Base-by-base conservation (phyloP, 2,113 vertebrate species). In the Festucalex cinctus region DNA sequence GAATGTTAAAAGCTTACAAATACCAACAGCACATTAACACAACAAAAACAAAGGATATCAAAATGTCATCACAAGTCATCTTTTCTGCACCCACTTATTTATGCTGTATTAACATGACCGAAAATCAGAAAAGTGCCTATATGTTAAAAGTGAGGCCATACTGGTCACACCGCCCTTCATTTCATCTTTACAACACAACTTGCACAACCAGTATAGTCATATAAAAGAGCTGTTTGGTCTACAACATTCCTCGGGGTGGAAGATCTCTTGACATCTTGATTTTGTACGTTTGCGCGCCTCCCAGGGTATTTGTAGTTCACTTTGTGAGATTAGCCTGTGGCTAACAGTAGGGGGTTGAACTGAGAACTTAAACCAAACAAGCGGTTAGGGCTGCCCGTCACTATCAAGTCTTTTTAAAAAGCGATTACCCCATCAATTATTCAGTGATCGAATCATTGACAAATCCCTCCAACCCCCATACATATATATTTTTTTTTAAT, bases 311-410 rank as follows among this genome's bases (percentile, higher is more conserved):
- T 22, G 10, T 22, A 7, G 24, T 22, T 24, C 24, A 54, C 22
- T 22, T 26, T 13, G 65, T 51, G 63, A 83, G 84, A 86, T 85
- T 80, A 86, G 78, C 67, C 41, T 53, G 58, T 17, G 6, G 12
- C 73, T 83, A 78, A 72, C 74, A 73, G 73, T 73, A 81, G 84
- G 86, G 54, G 75, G 37, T n/a, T 51, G n/a, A 51, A 51, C 48
- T 22, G 48, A n/a, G 48, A 51, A 51, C 8, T 51, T 44, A 56
- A 71, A 74, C 71, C 68, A 63, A 74, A 79, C 54, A 74, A 20
- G 20, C 51, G 9, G 9, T 1, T 17, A 3, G 44, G 28, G 28
- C 28, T 32, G 28, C n/a, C n/a, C n/a, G n/a, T 32, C 28, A 32
- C 28, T 32, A 32, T 32, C 28, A 4, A 32, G 4, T 32, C 28